Evolutionary conservation across 2,888 invertebrate genomes (phyloP).

Genomic region (Leucania comma): DNA sequence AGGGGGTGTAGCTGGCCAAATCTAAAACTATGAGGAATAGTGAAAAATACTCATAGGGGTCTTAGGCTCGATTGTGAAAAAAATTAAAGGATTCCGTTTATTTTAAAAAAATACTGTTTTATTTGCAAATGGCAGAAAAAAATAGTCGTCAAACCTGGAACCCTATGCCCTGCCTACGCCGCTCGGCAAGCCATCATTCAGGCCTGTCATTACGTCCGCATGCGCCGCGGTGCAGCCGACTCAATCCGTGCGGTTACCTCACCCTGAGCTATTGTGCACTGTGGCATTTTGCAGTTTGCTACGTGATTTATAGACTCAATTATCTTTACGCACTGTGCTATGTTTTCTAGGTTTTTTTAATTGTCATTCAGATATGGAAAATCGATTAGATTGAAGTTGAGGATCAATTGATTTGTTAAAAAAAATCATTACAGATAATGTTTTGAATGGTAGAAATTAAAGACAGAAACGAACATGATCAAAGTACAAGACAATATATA

Average conservation of each 20-base stretch:
- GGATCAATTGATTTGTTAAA: not conserved
- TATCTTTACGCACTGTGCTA: constrained; percentile 25
- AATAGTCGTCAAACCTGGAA: constrained; percentile 32
- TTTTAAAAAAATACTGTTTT: too few relatives aligned
- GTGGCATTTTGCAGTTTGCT: constrained; percentile 42
- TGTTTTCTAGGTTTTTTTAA: constrained; percentile 21
- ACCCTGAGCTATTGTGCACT: constrained; percentile 52
- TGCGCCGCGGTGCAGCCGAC: constrained; percentile 42
- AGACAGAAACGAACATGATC: not conserved
- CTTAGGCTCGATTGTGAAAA: too few relatives aligned
- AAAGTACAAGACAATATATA: not conserved
- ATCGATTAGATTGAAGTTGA: not conserved
- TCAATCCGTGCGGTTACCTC: constrained; percentile 61
- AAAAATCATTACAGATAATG: not conserved
- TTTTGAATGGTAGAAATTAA: not conserved
- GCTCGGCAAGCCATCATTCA: constrained; percentile 56
- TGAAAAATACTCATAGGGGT: too few relatives aligned
- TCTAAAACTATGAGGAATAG: too few relatives aligned
- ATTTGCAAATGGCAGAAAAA: constrained; percentile 10
- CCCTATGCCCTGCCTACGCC: constrained; percentile 21
- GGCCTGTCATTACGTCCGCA: constrained; percentile 60
- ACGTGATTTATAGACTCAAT: constrained; percentile 49
- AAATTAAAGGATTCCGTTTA: too few relatives aligned
- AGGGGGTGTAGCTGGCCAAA: too few relatives aligned
- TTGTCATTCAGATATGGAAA: constrained; percentile 1